These are phyloP conservation scores for Clunio marinus DNA, from an alignment of 2,888 invertebrate genomes.

Conservation along the genomic window DNA sequence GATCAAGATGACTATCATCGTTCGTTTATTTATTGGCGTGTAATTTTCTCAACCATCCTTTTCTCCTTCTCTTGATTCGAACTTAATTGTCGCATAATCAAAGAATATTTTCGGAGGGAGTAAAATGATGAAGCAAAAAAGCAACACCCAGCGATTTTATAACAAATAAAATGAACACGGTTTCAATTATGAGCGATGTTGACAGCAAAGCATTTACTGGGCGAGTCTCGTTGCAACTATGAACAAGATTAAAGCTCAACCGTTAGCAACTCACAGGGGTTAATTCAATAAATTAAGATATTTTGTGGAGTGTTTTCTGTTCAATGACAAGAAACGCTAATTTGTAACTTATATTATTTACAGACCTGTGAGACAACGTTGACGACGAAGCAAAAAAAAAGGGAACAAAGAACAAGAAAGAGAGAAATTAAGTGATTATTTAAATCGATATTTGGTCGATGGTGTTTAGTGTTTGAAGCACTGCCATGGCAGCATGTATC, in stretches of 20 bases:
- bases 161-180: too few species aligned
- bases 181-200: too few species aligned
- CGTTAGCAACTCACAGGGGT: conserved; percentile 4
- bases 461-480: conserved; percentile 28
- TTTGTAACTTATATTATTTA: conserved; percentile 13
- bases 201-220: too few species aligned
- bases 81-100: conserved; percentile 26
- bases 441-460: conserved; percentile 8
- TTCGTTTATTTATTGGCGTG: conserved; percentile 22
- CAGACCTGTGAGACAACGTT: not conserved
- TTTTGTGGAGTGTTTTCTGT: conserved; percentile 14
- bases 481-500: conserved; percentile 22
- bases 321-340: conserved; percentile 3
- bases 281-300: conserved; percentile 23
- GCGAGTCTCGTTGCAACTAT: too few species aligned
- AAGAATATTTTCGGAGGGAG: not conserved
- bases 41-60: conserved; percentile 11
- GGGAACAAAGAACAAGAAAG: conserved; percentile 1
- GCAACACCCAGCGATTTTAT: too few species aligned
- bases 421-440: conserved; percentile 19
- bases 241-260: too few species aligned
- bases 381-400: not conserved
- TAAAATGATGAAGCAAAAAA: too few species aligned
- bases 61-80: not conserved
- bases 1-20: conserved; percentile 12